Evolutionary conservation across 2,113 vertebrate genomes (phyloP).

Genomic region (Corythoichthys intestinalis): DNA sequence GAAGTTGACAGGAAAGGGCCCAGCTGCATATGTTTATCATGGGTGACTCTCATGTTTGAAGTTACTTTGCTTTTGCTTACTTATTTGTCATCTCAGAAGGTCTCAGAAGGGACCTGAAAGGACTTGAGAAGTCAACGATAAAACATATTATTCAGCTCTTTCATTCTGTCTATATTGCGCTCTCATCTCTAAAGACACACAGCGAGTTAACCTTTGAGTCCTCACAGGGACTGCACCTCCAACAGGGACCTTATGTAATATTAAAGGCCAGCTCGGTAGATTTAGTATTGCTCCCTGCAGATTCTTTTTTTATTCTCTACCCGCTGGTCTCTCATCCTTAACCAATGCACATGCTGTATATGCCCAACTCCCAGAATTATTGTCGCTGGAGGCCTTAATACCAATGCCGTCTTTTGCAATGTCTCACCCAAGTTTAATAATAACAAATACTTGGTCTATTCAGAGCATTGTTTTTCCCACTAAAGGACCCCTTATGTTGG

Average conservation of each 20-base stretch:
- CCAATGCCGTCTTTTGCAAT: neutral
- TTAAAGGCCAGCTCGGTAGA: conserved; percentile 7
- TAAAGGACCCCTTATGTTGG: neutral
- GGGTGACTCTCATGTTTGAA: conserved; percentile 15
- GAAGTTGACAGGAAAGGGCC: conserved; percentile 32
- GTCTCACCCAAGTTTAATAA: neutral
- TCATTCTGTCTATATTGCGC: neutral
- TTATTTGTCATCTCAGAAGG: conserved; percentile 4
- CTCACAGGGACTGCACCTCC: conserved; percentile 13
- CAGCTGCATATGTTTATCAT: conserved; percentile 32
- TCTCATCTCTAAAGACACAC: conserved; percentile 7
- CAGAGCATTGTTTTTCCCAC: neutral
- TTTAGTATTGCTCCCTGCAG: neutral
- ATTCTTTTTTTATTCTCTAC: neutral
- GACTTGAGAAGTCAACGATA: conserved; percentile 30
- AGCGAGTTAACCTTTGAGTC: conserved; percentile 7
- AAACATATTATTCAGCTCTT: conserved; percentile 19
- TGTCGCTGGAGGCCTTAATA: neutral
- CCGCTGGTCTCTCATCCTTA: neutral
- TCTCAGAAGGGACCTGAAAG: neutral
- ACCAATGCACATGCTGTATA: neutral
- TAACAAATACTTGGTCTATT: neutral
- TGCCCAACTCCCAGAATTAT: neutral
- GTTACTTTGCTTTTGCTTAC: conserved; percentile 35
- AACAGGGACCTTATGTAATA: conserved; percentile 9